Conservation (phyloP, 2,113 vertebrate genomes). For the Ictalurus furcatus region DNA sequence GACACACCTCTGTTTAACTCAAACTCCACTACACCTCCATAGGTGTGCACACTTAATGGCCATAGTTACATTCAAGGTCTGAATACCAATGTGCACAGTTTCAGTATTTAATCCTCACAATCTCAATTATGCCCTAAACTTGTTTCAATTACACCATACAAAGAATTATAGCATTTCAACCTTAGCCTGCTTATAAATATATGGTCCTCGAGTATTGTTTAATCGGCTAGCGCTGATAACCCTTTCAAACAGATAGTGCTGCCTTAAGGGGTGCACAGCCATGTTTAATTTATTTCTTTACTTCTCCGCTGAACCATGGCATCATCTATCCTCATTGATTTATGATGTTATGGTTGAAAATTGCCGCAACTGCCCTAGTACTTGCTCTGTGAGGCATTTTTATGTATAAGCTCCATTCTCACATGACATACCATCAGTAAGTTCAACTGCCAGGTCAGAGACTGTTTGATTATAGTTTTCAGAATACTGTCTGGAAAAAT, state of each 20-base stretch:
- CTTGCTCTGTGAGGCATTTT: conserved; percentile 46
- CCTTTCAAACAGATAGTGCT: conserved; percentile 45
- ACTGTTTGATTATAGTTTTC: conserved; percentile 37
- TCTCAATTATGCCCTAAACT: background rate
- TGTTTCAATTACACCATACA: conserved; percentile 23
- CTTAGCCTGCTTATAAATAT: conserved; percentile 15
- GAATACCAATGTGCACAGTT: background rate
- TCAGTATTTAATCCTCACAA: background rate
- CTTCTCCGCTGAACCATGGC: conserved; percentile 22
- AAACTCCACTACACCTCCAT: background rate
- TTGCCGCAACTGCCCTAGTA: conserved; percentile 46
- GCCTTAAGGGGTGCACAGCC: conserved; percentile 38
- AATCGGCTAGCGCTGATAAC: conserved; percentile 40
- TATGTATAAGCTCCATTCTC: conserved; percentile 36
- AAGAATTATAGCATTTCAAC: conserved; percentile 33
- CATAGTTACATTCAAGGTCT: background rate
- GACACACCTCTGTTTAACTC: background rate
- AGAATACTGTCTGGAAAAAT: conserved; percentile 2
- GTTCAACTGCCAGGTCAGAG: conserved; percentile 51
- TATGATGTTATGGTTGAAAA: conserved; percentile 50
- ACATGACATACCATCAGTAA: conserved; percentile 41
- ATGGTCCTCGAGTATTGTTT: conserved; percentile 7
- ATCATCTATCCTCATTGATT: conserved; percentile 52
- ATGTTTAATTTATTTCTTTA: conserved; percentile 42
- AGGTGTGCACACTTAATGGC: background rate